Conservation (phyloP, 2,888 invertebrate species). For the Geotrupes spiniger region DNA sequence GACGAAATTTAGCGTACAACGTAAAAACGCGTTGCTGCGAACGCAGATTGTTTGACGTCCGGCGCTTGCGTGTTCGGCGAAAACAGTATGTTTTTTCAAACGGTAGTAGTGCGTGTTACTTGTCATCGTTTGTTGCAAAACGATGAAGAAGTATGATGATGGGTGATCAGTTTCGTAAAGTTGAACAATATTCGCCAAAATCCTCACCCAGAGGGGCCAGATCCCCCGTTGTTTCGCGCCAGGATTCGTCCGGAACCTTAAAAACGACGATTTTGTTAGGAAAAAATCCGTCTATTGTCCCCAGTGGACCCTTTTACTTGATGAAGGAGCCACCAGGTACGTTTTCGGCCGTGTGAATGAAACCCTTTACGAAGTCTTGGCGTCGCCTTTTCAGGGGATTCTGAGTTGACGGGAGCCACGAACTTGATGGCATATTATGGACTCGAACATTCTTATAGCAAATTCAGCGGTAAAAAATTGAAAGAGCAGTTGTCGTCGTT, state of each 20-base stretch:
- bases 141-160: constrained; percentile 73
- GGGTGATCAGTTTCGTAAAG: constrained; percentile 89
- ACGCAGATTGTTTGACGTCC: too few relatives aligned
- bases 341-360: constrained; percentile 12
- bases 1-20: too few relatives aligned
- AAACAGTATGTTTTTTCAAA: constrained; percentile 18
- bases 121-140: constrained; percentile 32
- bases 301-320: constrained; percentile 96
- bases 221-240: constrained; percentile 92
- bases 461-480: constrained; percentile 94
- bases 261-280: constrained; percentile 97
- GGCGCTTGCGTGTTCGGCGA: too few relatives aligned
- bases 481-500: constrained; percentile 95
- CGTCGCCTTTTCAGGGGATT: constrained; percentile 62
- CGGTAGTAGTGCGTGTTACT: constrained; percentile 21
- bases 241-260: constrained; percentile 95
- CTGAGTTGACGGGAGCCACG: constrained; percentile 91
- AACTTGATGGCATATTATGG: constrained; percentile 97
- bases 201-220: constrained; percentile 90
- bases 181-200: constrained; percentile 93
- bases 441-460: constrained; percentile 95
- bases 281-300: constrained; percentile 95
- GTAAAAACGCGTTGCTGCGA: too few relatives aligned
- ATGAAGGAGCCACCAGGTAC: constrained; percentile 93
- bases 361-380: constrained; percentile 3